Conservation (phyloP, 2,888 invertebrate genomes). For the Cancer borealis region DNA sequence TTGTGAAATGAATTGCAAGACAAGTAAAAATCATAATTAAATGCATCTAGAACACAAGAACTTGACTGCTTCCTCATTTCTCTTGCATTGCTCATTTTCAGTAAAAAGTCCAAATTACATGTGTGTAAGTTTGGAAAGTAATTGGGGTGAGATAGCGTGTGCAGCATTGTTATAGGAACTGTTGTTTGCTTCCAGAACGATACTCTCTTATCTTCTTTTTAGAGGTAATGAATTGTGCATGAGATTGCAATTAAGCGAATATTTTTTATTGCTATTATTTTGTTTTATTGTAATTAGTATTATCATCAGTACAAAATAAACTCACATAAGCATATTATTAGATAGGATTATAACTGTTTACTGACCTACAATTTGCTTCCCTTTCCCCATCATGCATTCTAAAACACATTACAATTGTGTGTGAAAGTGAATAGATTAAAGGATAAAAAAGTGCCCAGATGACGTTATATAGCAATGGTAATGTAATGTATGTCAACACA, state of each 20-base stretch:
- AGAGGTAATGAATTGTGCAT: not conserved
- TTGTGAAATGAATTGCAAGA: not conserved
- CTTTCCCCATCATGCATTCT: not conserved
- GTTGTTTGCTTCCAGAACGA: not conserved
- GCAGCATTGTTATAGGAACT: not conserved
- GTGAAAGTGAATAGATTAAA: not conserved
- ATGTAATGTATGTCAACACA: not conserved
- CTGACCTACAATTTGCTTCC: no score
- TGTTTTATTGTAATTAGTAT: not conserved
- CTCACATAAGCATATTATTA: no score
- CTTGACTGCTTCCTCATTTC: not conserved
- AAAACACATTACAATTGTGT: not conserved
- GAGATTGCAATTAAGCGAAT: not conserved
- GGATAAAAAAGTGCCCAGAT: not conserved
- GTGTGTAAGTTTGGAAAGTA: constrained; percentile 15
- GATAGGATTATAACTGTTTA: no score
- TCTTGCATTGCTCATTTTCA: not conserved
- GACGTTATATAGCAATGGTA: not conserved
- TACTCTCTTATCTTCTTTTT: not conserved
- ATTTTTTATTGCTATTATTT: not conserved
- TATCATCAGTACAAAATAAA: no score
- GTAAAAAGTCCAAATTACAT: not conserved
- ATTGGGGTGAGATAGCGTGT: not conserved
- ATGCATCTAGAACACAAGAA: not conserved
- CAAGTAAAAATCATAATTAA: not conserved